These are phyloP conservation scores for Trachymyrmex cornetzi DNA, from an alignment of 1,140 invertebrate species.

Conservation along the genomic window DNA sequence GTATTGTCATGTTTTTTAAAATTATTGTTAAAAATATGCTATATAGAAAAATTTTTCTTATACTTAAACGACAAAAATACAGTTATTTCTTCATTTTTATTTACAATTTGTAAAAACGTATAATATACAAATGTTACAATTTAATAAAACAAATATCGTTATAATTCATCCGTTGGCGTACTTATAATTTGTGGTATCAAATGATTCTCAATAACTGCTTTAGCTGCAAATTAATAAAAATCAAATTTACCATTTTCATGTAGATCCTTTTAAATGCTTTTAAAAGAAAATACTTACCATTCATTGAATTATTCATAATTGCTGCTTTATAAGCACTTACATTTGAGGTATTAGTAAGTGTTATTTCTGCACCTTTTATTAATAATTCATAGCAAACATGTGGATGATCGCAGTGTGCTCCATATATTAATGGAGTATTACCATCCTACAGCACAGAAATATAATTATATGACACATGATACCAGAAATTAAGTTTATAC, in stretches of 20 bases:
- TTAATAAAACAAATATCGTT: slow-evolving; percentile 34
- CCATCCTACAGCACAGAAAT: slow-evolving; percentile 89
- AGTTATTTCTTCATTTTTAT: slow-evolving; percentile 79
- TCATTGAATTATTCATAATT: slow-evolving; percentile 88
- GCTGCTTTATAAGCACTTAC: slow-evolving; percentile 94
- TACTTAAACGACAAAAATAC: slow-evolving; percentile 62
- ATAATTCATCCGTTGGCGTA: slow-evolving; percentile 69
- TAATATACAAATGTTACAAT: neutral
- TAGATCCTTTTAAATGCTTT: slow-evolving; percentile 4
- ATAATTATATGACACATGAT: slow-evolving; percentile 18
- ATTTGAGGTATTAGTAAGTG: slow-evolving; percentile 92
- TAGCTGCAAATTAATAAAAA: slow-evolving; percentile 80
- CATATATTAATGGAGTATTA: slow-evolving; percentile 96
- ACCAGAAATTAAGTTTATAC: neutral
- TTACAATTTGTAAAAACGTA: slow-evolving; percentile 78
- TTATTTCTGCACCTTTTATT: slow-evolving; percentile 91
- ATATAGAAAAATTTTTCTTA: slow-evolving; percentile 23
- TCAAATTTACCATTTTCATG: neutral
- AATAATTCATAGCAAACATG: slow-evolving; percentile 94
- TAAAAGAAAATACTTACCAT: slow-evolving; percentile 81
- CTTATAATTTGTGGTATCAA: slow-evolving; percentile 82
- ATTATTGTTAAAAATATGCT: neutral
- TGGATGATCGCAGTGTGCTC: slow-evolving; percentile 94
- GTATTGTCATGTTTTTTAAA: neutral
- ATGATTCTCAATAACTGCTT: slow-evolving; percentile 86